A percentile compares a stretch with the other conserved stretches of the same genome.
phyloP scores from a whole-genome alignment of 2,888 invertebrate species.

The Holacanthella duospinosa region DNA sequence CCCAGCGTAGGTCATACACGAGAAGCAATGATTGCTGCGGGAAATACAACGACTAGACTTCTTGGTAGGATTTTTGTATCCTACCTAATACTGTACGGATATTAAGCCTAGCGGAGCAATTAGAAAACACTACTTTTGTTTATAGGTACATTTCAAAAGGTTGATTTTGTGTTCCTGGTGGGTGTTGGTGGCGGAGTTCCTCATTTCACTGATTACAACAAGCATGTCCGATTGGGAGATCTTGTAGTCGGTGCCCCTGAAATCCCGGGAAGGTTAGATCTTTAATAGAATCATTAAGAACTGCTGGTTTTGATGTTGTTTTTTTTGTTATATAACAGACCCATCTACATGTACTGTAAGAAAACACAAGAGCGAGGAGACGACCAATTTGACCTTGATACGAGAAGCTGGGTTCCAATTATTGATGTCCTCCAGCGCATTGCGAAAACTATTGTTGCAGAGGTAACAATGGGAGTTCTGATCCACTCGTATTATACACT shows the following conservation, averaged over 20 bases:
- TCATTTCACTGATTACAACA: constrained; percentile 85
- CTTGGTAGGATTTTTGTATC: no score
- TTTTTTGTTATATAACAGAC: no score
- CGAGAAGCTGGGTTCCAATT: constrained; percentile 66
- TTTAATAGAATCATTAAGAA: no score
- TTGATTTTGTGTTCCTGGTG: constrained; percentile 89
- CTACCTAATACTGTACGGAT: no score
- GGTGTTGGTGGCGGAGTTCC: constrained; percentile 96
- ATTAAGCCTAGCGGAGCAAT: no score
- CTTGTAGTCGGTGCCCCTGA: constrained; percentile 64
- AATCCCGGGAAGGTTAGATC: constrained; percentile 25
- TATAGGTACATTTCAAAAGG: constrained; percentile 83
- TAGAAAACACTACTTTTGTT: constrained; percentile 2
- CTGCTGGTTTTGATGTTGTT: no score
- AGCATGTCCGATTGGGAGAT: constrained; percentile 85
- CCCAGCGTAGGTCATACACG: constrained; percentile 88
- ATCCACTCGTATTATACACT: no score
- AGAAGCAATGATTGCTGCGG: constrained; percentile 92
- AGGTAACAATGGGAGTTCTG: constrained; percentile 41
- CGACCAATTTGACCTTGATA: constrained; percentile 55
- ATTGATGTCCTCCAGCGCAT: constrained; percentile 67
- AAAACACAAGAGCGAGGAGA: constrained; percentile 55
- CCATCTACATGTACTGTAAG: constrained; percentile 73
- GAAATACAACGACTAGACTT: constrained; percentile 89
- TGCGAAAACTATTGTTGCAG: constrained; percentile 52